Base-by-base conservation (phyloP, 2,888 invertebrate genomes). In the Euzophera pinguis region DNA sequence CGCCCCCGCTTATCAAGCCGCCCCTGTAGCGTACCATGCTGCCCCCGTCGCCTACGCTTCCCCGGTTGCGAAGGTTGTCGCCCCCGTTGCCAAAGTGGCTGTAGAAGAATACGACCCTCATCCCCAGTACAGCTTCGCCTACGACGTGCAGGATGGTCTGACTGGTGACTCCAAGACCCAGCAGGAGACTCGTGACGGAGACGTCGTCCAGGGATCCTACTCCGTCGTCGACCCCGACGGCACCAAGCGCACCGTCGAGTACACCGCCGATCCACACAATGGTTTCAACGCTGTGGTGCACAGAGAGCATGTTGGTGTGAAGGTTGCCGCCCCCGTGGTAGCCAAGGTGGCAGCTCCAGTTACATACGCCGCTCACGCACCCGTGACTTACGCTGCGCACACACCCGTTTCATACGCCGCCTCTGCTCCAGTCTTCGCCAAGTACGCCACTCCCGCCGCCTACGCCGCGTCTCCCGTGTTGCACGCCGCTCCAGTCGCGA, bases 241-340 rank as follows among this genome's bases (percentile, higher is more conserved):
- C 65, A 90, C 88, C 69, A 87, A 83, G 70, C 89, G 92, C 61
- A 91, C 85, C 52, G 92, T 92, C 1, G 91, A 92, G 47, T 88
- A 88, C 78, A 83, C 83, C 59, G 86, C 88, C 43, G 86, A 87
- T 62, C 73, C 73, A 29, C 75, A 88, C 83, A 81, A 91, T 75
- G 74, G 92, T 16, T 92, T 92, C 81, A 91, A 91, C 77, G 92
- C 92, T 17, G 91, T 92, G 43, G 92, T 92, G 3, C 87, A 79
- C 74, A 86, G 78, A 60, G 90, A 90, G 53, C 73, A 81, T 47
- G 65, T 81, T 58, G 81, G 47, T 37, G 75, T 80, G 53, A 78
- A 76, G 54, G 69, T 69, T 8, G 71, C 70, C 27, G 67, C 73
- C 43, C 43, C 43, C 13, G 43, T 43, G 14, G 62, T 67, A 13